Evolutionary conservation across 2,888 invertebrate genomes (phyloP), one percentile per base, ranked within the genome.

Genomic region (Erebia epiphron): DNA sequence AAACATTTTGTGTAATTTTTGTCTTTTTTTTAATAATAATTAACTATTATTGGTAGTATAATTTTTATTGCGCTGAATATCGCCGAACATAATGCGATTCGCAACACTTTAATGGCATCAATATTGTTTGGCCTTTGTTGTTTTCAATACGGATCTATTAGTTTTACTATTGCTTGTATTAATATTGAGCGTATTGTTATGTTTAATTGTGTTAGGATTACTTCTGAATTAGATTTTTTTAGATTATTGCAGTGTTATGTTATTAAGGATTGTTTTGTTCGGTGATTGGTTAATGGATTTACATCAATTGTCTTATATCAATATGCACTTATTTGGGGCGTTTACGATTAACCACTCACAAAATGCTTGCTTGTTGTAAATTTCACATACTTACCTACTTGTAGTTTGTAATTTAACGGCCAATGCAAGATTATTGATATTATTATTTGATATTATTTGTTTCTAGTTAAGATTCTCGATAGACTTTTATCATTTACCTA

Each of bases 61-160:
- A 85, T 87, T 88, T 86, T 83, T 86, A 82, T 83, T 77, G 77
- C 76, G 11, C 82, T 80, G 56, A 56, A 56, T 21, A 56, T 56
- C 21, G 79, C 80, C 82, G 79, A 77, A 69, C 77, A 82, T 83
- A 88, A 88, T 85, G 79, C 82, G 82, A 86, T 87, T 86, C 80
- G 84, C 79, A 77, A 83, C 85, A 83, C 82, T 79, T 81, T 86
- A 81, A 85, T 86, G 80, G 83, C 77, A 75, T n/a, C n/a, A n/a
- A n/a, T n/a, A 11, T 60, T 41, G 60, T 49, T 61, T 8, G 46
- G 21, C 46, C 46, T 46, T 61, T 61, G 61, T 61, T 46, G 46
- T 21, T 46, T 18, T 61, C 18, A 13, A 46, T 46, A 13, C 13
- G 16, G 18, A 21, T 8, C 43, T 43, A 60, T 21, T 18, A 46